Evolutionary conservation across 2,113 vertebrate genomes (phyloP).

Genomic region (Macrotus californicus): DNA sequence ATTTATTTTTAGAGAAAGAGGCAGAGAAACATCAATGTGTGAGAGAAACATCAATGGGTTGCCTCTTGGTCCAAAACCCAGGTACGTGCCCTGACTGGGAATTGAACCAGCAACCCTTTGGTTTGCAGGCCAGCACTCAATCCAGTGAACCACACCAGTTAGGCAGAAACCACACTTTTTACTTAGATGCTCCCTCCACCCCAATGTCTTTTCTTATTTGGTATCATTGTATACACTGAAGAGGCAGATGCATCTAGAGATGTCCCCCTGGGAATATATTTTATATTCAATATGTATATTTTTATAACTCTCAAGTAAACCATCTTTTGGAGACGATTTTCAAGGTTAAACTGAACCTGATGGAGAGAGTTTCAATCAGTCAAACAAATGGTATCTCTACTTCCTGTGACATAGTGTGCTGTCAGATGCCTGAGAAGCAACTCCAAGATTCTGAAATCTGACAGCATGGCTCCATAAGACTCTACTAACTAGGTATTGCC

Average conservation of each 20-base stretch:
- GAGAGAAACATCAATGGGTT: no score
- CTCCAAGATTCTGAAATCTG: not conserved
- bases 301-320: not conserved
- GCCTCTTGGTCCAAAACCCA: no score
- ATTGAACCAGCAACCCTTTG: no score
- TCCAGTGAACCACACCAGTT: no score
- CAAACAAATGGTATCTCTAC: not conserved
- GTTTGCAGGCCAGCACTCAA: no score
- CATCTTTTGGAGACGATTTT: not conserved
- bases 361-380: not conserved
- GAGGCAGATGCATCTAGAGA: not conserved
- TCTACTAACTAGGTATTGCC: not conserved
- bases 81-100: no score
- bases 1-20: no score
- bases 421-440: not conserved
- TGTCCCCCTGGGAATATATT: not conserved
- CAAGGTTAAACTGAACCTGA: not conserved
- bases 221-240: not conserved
- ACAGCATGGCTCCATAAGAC: not conserved
- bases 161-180: not conserved
- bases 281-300: conserved; percentile 11
- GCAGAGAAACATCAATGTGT: no score
- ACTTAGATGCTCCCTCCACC: not conserved
- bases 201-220: not conserved
- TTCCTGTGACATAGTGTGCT: not conserved